Evolutionary conservation across 2,888 invertebrate species (phyloP).

Genomic region (Willowsia nigromaculata): DNA sequence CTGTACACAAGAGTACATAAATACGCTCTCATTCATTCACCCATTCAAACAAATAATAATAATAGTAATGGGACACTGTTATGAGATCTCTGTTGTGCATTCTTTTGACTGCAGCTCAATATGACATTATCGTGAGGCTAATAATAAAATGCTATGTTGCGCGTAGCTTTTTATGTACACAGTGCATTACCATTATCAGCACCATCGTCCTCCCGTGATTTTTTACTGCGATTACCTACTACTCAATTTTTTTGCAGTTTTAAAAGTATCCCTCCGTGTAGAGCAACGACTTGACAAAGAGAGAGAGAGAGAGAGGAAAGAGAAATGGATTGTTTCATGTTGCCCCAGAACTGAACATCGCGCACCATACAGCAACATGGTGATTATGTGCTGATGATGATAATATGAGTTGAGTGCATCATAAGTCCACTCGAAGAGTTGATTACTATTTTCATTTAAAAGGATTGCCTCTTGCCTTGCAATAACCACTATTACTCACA

Average conservation of each 20-base stretch:
- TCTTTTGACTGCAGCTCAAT: slow-evolving; percentile 38
- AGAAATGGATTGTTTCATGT: slow-evolving; percentile 30
- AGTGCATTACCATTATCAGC: slow-evolving; percentile 47
- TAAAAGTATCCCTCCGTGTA: not conserved
- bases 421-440: slow-evolving; percentile 72
- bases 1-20: slow-evolving; percentile 72
- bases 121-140: slow-evolving; percentile 59
- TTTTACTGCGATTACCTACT: slow-evolving; percentile 35
- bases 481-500: slow-evolving; percentile 47
- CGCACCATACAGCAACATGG: slow-evolving; percentile 1
- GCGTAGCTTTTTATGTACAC: not conserved
- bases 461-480: slow-evolving; percentile 70
- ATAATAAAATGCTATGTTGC: slow-evolving; percentile 49
- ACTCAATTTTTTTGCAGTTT: slow-evolving; percentile 34
- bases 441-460: slow-evolving; percentile 73
- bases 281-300: too few species aligned
- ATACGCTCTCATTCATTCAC: slow-evolving; percentile 66
- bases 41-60: slow-evolving; percentile 65
- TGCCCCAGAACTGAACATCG: slow-evolving; percentile 59
- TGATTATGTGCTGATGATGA: slow-evolving; percentile 22
- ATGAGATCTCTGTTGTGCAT: slow-evolving; percentile 41
- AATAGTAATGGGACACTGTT: slow-evolving; percentile 58
- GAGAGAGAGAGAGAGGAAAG: slow-evolving; percentile 8
- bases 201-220: slow-evolving; percentile 43
- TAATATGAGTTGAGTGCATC: slow-evolving; percentile 48